Base-by-base conservation (phyloP, 2,888 invertebrate genomes). In the Eueremaeus valkanovi region DNA sequence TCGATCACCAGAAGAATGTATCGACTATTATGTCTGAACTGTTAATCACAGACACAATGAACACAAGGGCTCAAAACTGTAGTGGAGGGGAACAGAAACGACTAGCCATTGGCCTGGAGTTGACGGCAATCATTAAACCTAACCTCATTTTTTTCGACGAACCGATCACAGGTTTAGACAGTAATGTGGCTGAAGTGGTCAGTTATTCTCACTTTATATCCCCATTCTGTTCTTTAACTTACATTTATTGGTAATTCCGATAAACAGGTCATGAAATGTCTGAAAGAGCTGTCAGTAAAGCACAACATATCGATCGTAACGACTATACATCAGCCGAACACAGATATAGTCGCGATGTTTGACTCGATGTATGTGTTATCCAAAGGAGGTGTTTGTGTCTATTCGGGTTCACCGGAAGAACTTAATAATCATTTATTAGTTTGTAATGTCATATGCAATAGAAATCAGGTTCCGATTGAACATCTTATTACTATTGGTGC, bases 291-390 rank as follows among this genome's bases (percentile, higher is more conserved):
- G 55, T 6, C 63, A 18, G 3, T 33, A 31, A 63, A 31, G 33
- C 31, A 63, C 29, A 31, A 29, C 29, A 31, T 58, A 29, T 3
- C 33, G 8, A 63, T 63, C 63, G 33, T 63, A 63, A 11, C 63
- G 11, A n/a, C 63, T 18, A 63, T 63, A 63, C 31, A 63, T 63
- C 63, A 63, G 63, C 63, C 63, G 1, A 63, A 63, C 29, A 11
- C 33, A 8, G 63, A 63, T 33, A 16, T 63, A 6, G 3, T 63
- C 16, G n/a, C 31, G 3, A 63, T 63, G 63, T 31, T 31, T n/a
- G 63, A 63, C 33, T 18, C 31, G 1, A 18, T 63, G 8, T 63
- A 61, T 29, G 33, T 63, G 16, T 33, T 63, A n/a, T 31, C 63
- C 31, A 63, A 31, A 63, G 63, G 63, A 21, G 36, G 63, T 0